These are phyloP conservation scores for Lobophora halterata DNA, from an alignment of 2,888 invertebrate genomes.

Conservation along the genomic window DNA sequence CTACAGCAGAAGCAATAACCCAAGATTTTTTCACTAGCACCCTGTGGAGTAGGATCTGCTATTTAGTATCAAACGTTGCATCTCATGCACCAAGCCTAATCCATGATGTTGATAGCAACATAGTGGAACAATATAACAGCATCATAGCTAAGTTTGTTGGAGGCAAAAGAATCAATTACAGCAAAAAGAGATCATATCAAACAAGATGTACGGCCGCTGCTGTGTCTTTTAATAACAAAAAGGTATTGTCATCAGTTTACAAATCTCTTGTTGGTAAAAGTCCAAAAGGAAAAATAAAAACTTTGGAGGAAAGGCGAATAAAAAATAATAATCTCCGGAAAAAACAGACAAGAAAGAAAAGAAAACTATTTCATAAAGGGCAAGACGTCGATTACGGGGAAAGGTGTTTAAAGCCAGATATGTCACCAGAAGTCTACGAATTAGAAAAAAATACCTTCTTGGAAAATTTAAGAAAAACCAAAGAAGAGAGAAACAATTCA, in stretches of 20 bases:
- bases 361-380: no score
- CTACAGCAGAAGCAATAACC: no score
- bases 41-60: no score
- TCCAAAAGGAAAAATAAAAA: slow-evolving; percentile 12
- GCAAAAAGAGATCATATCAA: slow-evolving; percentile 6
- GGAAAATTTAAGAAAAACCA: slow-evolving; percentile 4
- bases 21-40: no score
- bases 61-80: no score
- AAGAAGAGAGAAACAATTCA: no score
- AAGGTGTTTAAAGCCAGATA: no score
- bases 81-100: no score
- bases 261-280: slow-evolving; percentile 19
- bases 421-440: no score
- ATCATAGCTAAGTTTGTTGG: slow-evolving; percentile 21
- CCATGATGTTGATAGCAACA: slow-evolving; percentile 1
- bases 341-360: slow-evolving; percentile 5
- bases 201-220: slow-evolving; percentile 19
- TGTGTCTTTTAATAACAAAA: slow-evolving; percentile 19
- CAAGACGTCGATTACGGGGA: no score
- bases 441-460: neutral
- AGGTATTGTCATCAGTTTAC: slow-evolving; percentile 9
- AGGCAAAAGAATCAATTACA: slow-evolving; percentile 21
- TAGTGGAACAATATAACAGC: slow-evolving; percentile 7
- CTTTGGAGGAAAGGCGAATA: slow-evolving; percentile 6
- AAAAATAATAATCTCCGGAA: slow-evolving; percentile 4